phyloP scores from a whole-genome alignment of 2,113 vertebrate species.

The Triplophysa siluroides region DNA sequence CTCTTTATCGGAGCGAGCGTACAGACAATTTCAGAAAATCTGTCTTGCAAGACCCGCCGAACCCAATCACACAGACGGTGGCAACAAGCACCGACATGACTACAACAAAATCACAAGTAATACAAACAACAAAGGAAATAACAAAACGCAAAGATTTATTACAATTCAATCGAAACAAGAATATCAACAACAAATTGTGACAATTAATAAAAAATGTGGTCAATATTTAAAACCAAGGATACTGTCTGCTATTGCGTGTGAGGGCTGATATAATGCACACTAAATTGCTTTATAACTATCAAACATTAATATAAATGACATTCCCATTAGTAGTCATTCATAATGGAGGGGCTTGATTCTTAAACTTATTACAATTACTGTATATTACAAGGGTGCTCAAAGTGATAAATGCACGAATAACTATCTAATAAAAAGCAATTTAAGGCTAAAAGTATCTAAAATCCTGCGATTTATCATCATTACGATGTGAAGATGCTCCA shows the following conservation, averaged over 20 bases:
- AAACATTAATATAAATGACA: slow-evolving; percentile 19
- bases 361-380: not conserved
- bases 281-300: slow-evolving; percentile 15
- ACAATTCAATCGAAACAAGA: slow-evolving; percentile 17
- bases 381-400: too few relatives aligned
- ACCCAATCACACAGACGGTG: slow-evolving; percentile 4
- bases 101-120: not conserved
- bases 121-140: slow-evolving; percentile 35
- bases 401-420: too few relatives aligned
- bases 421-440: too few relatives aligned
- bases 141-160: slow-evolving; percentile 48
- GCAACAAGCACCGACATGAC: slow-evolving; percentile 35
- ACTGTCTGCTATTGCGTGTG: not conserved
- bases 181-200: slow-evolving; percentile 14
- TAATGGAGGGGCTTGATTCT: not conserved
- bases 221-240: slow-evolving; percentile 49
- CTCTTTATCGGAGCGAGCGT: slow-evolving; percentile 35
- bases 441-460: not conserved
- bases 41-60: slow-evolving; percentile 2
- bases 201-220: slow-evolving; percentile 28
- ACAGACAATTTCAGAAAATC: slow-evolving; percentile 32
- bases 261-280: not conserved
- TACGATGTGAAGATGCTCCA: not conserved
- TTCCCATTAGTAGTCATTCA: slow-evolving; percentile 21
- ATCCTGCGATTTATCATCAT: not conserved